Base-by-base conservation (phyloP, 1,140 invertebrate species). In the Zaprionus lachaisei region DNA sequence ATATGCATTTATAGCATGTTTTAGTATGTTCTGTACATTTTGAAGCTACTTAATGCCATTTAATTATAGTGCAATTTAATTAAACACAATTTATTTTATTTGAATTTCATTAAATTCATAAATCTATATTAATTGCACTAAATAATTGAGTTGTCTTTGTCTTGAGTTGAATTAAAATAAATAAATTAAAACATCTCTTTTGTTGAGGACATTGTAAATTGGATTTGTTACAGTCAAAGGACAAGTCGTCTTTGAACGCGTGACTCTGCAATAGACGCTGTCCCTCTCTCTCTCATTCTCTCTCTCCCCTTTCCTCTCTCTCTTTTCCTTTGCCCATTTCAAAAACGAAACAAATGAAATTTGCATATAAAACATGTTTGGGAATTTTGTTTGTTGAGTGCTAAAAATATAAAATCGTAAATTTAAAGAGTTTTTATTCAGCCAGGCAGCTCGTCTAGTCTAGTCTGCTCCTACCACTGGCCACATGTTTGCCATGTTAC, bases 321-420 rank as follows among this genome's bases (percentile, higher is more conserved):
- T 7, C 15, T n/a, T 15, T 15, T 20, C 20, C 37, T 34, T 34
- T 34, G 15, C 26, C 17, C 31, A 57, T 57, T 34, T 34, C 55
- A 7, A 5, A 58, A 20, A 28, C 6, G 15, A 64, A 54, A 60
- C 37, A 61, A 61, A 38, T 61, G 17, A 64, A 51, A 65, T 65
- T 65, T 65, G 51, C 64, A 66, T 66, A 44, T 34, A 65, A 65
- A 65, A 65, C 38, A 44, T 66, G 64, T 66, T 28, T 56, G 54
- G 14, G 47, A 38, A 28, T 44, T 65, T 55, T 17, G 24, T 24
- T 41, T 15, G n/a, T 17, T 17, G 41, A 47, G 41, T 47, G 11
- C 47, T 51, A 51, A 51, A 51, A 51, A 51, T 22, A 51, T 51
- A 51, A 26, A 38, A 24, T 66, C 54, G 64, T 56, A 66, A 66